phyloP scores from a whole-genome alignment of 53 echinoderm and acorn worm genomes.

The Echinometra lucunter region DNA sequence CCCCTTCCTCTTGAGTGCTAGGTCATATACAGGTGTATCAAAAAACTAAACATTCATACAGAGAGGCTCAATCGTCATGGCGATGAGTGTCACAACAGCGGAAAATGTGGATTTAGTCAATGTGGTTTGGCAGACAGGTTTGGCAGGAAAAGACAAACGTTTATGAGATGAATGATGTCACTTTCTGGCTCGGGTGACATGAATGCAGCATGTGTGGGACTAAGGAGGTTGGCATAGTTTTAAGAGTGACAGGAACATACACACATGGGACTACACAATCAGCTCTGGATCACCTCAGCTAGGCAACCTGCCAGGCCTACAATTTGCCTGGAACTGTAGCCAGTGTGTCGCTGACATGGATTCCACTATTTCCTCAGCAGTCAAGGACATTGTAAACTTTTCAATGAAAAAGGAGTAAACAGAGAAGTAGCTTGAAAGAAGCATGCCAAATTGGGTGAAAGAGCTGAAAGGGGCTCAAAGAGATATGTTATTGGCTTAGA shows the following conservation, averaged over 20 bases:
- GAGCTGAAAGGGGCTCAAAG: neutral
- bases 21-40: constrained; percentile 42
- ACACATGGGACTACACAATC: constrained; percentile 45
- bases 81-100: constrained; percentile 20
- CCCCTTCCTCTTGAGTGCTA: neutral
- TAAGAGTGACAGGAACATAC: neutral
- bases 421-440: neutral
- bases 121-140: constrained; percentile 51
- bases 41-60: neutral
- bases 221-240: neutral
- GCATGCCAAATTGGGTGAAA: neutral
- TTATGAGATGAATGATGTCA: constrained; percentile 43
- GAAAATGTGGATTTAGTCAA: constrained; percentile 36
- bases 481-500: neutral
- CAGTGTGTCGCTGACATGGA: constrained; percentile 14
- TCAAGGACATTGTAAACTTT: constrained; percentile 15
- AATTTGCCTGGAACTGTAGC: neutral
- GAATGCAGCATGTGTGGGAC: constrained; percentile 12
- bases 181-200: constrained; percentile 24
- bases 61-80: constrained; percentile 26
- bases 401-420: neutral
- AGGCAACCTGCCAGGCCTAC: constrained; percentile 9
- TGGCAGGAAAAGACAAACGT: constrained; percentile 43
- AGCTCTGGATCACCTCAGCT: neutral
- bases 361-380: neutral